These are phyloP conservation scores for Epinotia brunnichana DNA, from an alignment of 2,888 invertebrate genomes.

Conservation along the genomic window DNA sequence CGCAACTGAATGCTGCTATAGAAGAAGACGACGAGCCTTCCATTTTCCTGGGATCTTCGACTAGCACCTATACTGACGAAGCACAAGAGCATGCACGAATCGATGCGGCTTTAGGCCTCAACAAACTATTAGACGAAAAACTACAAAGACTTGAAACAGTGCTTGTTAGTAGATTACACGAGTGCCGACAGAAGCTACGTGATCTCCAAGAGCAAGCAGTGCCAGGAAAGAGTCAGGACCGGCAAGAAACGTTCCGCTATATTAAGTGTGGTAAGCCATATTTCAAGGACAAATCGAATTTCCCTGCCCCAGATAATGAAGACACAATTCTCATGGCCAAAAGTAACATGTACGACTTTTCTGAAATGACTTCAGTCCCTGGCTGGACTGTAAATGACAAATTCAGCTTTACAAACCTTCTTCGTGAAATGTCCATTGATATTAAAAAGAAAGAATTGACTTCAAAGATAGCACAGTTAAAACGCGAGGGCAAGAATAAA, in stretches of 20 bases:
- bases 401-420: slow-evolving; percentile 73
- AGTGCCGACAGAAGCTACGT: slow-evolving; percentile 65
- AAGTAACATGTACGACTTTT: slow-evolving; percentile 74
- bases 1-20: slow-evolving; percentile 54
- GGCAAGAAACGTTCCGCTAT: slow-evolving; percentile 57
- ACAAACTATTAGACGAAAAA: slow-evolving; percentile 68
- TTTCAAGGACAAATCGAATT: slow-evolving; percentile 85
- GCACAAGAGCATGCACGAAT: slow-evolving; percentile 54
- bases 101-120: slow-evolving; percentile 64
- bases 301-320: slow-evolving; percentile 83
- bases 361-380: slow-evolving; percentile 69
- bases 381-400: slow-evolving; percentile 85
- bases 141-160: slow-evolving; percentile 63
- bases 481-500: slow-evolving; percentile 28
- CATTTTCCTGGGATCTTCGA: slow-evolving; percentile 19
- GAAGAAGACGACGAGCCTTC: slow-evolving; percentile 51
- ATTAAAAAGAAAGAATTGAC: slow-evolving; percentile 55
- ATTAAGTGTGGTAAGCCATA: slow-evolving; percentile 84
- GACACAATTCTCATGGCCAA: slow-evolving; percentile 79
- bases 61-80: slow-evolving; percentile 34
- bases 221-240: slow-evolving; percentile 48
- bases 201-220: slow-evolving; percentile 49
- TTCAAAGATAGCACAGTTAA: slow-evolving; percentile 53
- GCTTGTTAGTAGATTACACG: slow-evolving; percentile 58
- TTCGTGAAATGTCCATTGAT: slow-evolving; percentile 70